Percentiles rank a stretch among this genome's conserved stretches.
These are phyloP conservation scores for Folsomia manolachei DNA, from an alignment of 2,888 invertebrate species.

Conservation along the genomic window DNA sequence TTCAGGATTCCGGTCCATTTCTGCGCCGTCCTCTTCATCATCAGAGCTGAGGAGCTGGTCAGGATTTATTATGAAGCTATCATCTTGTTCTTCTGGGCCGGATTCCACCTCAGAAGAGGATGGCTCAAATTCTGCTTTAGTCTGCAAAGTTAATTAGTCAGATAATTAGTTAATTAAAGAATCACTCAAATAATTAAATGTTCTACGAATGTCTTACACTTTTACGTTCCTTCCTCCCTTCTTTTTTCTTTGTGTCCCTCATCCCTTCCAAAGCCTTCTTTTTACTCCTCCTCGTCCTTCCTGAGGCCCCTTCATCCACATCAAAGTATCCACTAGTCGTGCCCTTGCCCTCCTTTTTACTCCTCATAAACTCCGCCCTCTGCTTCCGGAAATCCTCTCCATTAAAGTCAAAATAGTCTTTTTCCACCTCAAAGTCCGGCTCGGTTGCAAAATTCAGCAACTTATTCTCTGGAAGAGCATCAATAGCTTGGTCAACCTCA, in stretches of 20 bases:
- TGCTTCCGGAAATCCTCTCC: not conserved
- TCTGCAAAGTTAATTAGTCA: no score
- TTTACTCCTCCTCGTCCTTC: not conserved
- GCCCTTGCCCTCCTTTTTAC: not conserved
- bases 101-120: no score
- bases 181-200: no score
- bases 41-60: no score
- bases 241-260: not conserved
- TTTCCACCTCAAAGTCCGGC: not conserved
- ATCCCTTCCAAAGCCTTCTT: not conserved
- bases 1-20: no score
- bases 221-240: not conserved
- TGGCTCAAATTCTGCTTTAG: no score
- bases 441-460: not conserved
- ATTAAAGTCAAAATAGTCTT: not conserved
- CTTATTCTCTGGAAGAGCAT: not conserved
- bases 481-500: constrained; percentile 2
- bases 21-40: no score
- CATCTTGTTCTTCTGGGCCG: no score
- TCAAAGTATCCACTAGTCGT: not conserved
- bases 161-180: no score
- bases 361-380: not conserved
- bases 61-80: no score
- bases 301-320: not conserved
- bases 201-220: no score